These are phyloP conservation scores for Raja brachyura DNA, from an alignment of 2,113 vertebrate species.

Conservation along the genomic window DNA sequence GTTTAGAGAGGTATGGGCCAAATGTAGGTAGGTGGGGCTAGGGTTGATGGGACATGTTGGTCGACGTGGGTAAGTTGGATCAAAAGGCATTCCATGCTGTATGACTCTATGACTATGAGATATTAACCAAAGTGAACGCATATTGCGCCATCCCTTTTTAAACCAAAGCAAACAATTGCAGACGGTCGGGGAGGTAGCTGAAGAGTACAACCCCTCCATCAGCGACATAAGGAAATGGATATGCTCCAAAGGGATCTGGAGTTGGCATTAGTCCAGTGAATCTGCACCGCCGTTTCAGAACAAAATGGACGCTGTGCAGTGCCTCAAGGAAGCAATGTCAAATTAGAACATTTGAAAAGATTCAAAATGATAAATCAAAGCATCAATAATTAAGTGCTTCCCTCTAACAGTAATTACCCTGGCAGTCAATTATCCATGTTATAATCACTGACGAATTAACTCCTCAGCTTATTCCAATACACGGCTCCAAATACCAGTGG, in stretches of 20 bases:
- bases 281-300: neutral
- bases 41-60: no score
- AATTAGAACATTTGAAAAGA: constrained; percentile 8
- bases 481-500: neutral
- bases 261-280: neutral
- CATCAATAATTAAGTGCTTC: neutral
- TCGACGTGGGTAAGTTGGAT: no score
- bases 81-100: no score
- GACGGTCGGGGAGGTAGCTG: neutral
- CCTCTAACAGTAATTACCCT: neutral
- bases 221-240: neutral
- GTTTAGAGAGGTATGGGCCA: no score
- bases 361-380: neutral
- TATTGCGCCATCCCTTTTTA: neutral
- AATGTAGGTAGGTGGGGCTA: no score
- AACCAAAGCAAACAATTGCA: neutral
- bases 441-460: neutral
- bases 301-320: neutral
- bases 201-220: neutral
- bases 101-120: no score
- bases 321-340: neutral
- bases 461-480: neutral
- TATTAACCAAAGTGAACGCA: neutral
- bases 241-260: neutral
- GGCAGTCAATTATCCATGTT: neutral